These are phyloP conservation scores for Tenualosa thibaudeaui DNA, from an alignment of 2,797 vertebrate species.

Conservation along the genomic window DNA sequence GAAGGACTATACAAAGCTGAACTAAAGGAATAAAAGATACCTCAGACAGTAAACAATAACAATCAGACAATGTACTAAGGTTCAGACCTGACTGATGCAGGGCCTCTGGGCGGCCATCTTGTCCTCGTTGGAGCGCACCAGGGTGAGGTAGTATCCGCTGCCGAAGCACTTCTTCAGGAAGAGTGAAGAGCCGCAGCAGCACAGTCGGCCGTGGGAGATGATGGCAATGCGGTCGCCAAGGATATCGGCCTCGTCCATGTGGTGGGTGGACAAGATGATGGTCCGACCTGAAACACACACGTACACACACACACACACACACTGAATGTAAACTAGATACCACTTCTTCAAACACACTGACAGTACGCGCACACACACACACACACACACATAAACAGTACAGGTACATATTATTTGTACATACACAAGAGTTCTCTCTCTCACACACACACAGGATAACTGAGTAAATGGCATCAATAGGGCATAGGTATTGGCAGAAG, in stretches of 20 bases:
- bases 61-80: background rate
- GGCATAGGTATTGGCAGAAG: background rate
- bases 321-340: no score
- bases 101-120: slow-evolving; percentile 57
- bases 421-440: background rate
- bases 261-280: slow-evolving; percentile 95
- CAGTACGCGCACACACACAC: background rate
- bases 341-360: background rate
- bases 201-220: slow-evolving; percentile 91
- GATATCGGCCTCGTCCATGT: slow-evolving; percentile 98
- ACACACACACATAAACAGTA: slow-evolving; percentile 3
- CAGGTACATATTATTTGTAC: background rate
- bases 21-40: no score
- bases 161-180: slow-evolving; percentile 95
- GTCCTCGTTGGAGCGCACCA: slow-evolving; percentile 78
- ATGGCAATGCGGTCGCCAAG: slow-evolving; percentile 95
- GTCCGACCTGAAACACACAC: slow-evolving; percentile 81
- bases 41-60: no score
- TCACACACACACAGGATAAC: background rate
- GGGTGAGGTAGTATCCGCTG: slow-evolving; percentile 94
- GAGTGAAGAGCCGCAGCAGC: slow-evolving; percentile 92
- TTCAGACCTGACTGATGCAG: slow-evolving; percentile 36
- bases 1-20: no score
- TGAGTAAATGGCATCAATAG: background rate
- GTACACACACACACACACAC: slow-evolving; percentile 28